These are phyloP conservation scores for Pilophorus perplexus DNA, from an alignment of 2,888 invertebrate species.

Conservation along the genomic window DNA sequence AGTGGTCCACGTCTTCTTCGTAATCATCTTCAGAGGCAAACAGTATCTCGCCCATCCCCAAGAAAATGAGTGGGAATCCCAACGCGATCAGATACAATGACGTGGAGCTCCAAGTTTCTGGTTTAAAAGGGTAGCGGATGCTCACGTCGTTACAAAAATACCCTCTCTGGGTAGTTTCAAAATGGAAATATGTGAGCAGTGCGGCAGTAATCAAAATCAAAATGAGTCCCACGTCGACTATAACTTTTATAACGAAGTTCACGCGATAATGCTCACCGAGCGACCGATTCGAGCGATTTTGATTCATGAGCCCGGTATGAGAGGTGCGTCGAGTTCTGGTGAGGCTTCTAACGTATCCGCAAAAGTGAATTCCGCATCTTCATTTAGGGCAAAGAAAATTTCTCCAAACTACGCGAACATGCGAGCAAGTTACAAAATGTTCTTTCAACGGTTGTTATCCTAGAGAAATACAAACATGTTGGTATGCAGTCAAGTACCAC, in stretches of 20 bases:
- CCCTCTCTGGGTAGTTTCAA: slow-evolving; percentile 7
- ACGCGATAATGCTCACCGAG: not conserved
- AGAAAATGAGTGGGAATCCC: slow-evolving; percentile 18
- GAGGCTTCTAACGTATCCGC: too few relatives aligned
- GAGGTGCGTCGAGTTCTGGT: too few relatives aligned
- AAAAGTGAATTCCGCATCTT: too few relatives aligned
- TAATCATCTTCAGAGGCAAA: slow-evolving; percentile 22
- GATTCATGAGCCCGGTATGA: too few relatives aligned
- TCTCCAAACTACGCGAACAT: too few relatives aligned
- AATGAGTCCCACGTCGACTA: slow-evolving; percentile 10
- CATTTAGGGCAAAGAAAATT: too few relatives aligned
- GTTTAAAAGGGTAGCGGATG: slow-evolving; percentile 12
- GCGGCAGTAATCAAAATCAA: not conserved
- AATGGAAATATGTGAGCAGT: not conserved
- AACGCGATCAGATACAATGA: slow-evolving; percentile 8
- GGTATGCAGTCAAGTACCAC: too few relatives aligned
- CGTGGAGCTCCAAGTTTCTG: not conserved
- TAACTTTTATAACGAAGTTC: slow-evolving; percentile 21
- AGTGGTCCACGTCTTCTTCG: slow-evolving; percentile 10
- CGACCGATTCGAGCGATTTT: too few relatives aligned
- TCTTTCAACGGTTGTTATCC: too few relatives aligned
- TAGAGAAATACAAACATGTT: too few relatives aligned
- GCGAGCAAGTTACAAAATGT: too few relatives aligned
- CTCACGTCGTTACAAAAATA: slow-evolving; percentile 18
- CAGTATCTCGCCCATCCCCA: slow-evolving; percentile 23